Base-by-base conservation (phyloP, 2,888 invertebrate species). In the Ophion slaviceki region DNA sequence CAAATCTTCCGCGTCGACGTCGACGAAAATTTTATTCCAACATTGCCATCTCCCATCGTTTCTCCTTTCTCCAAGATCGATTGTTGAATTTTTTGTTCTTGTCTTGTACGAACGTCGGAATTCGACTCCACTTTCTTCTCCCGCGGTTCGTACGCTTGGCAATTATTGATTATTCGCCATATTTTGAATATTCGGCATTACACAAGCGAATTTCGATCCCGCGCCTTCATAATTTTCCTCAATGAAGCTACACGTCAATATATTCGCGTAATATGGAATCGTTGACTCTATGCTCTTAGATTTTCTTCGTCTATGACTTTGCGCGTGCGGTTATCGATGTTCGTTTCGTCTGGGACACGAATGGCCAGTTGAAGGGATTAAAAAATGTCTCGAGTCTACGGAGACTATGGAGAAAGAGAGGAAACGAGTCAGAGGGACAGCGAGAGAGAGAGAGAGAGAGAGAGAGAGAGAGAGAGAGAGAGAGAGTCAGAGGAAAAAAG, bases 331-430 rank as follows among this genome's bases (percentile, higher is more conserved):
- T 61, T 61, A 82, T 71, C 70, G 76, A 64, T 64, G 45, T 62
- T 76, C 66, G 28, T 82, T 47, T 62, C 40, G 62, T 8, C 68
- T 28, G 62, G 61, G 36, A 61, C 72, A 47, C 28, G 72, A 64
- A 67, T 59, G 53, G 67, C 59, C 67, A 32, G 32, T 28, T 57
- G 36, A 7, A 28, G 59, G n/a, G 32, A 66, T 10, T 36, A 36
- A 20, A 66, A 53, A 76, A 47, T 10, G 64, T 64, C 28, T 24
- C 28, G 32, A 32, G 64, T 75, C 24, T 61, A 76, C n/a, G 10
- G 53, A 64, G 70, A 47, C n/a, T 24, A 45, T 14, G 53, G 17
- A 53, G 53, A 53, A 14, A 53, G 53, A 53, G 53, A 53, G 53
- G 17, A 32, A 32, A 32, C 32, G 32, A 32, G 32, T 32, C 32